Conservation (phyloP, 2,797 vertebrate species). For the Perodicticus potto region DNA sequence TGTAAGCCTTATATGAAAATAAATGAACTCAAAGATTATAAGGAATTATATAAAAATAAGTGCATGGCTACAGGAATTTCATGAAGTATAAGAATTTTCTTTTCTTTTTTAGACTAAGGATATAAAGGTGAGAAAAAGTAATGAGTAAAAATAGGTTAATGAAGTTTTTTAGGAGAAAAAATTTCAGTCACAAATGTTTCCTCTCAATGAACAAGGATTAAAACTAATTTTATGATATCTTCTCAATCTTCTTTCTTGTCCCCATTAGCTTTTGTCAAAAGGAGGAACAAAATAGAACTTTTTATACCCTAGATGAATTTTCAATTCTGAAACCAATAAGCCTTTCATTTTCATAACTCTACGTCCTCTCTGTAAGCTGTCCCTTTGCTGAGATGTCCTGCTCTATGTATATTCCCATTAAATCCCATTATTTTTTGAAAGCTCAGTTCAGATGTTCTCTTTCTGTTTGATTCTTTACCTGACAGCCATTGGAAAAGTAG, state of each 20-base stretch:
- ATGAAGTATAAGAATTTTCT: not conserved
- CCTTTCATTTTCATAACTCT: not conserved
- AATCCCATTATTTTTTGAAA: not conserved
- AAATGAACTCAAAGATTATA: not conserved
- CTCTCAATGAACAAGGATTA: not conserved
- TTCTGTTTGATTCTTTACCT: not conserved
- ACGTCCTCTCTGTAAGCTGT: not conserved
- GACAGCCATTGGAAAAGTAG: not conserved
- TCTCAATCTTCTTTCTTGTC: not conserved
- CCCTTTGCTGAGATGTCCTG: not conserved
- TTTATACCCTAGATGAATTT: not conserved
- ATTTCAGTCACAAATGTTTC: conserved; percentile 37
- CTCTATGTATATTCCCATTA: not conserved
- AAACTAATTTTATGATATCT: not conserved
- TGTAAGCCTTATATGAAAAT: not conserved
- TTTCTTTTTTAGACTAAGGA: not conserved
- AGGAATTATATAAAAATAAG: not conserved
- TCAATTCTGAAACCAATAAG: not conserved
- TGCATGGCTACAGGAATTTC: not conserved
- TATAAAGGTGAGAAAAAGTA: not conserved
- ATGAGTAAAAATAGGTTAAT: not conserved
- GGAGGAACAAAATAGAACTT: not conserved
- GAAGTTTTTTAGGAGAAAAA: not conserved
- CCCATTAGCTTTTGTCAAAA: not conserved
- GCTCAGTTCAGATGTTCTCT: not conserved